phyloP scores from a whole-genome alignment of 2,113 vertebrate species.

The Ctenodactylus gundi region DNA sequence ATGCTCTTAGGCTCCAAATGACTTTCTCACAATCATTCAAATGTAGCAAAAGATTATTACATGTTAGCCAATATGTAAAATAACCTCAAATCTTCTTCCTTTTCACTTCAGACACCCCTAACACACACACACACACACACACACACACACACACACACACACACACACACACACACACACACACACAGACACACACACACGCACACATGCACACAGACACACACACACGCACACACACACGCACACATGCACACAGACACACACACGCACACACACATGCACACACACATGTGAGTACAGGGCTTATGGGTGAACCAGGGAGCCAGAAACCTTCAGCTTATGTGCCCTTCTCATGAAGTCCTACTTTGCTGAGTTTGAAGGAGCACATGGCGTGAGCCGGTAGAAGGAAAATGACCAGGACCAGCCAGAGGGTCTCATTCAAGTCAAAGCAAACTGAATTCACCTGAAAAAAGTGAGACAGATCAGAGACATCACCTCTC shows the following conservation, averaged over 20 bases:
- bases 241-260: not conserved
- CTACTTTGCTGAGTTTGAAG: not conserved
- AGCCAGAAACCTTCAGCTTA: not conserved
- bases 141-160: not conserved
- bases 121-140: not conserved
- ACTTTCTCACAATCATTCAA: not conserved
- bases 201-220: no score
- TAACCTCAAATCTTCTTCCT: not conserved
- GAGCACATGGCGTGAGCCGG: not conserved
- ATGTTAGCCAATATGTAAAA: not conserved
- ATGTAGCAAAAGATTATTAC: not conserved
- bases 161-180: no score
- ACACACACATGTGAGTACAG: not conserved
- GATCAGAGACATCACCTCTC: not conserved
- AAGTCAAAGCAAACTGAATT: not conserved
- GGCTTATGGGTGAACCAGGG: not conserved
- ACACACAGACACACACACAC: not conserved
- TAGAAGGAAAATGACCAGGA: not conserved
- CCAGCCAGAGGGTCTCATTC: not conserved
- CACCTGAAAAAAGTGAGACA: not conserved
- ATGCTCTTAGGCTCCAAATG: not conserved
- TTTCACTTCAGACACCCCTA: not conserved
- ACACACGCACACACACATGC: not conserved
- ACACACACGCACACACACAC: not conserved
- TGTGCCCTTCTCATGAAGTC: not conserved